Evolutionary conservation across 1,140 invertebrate genomes (phyloP), one percentile per base, ranked within the genome.

Genomic region (Formica selysi): DNA sequence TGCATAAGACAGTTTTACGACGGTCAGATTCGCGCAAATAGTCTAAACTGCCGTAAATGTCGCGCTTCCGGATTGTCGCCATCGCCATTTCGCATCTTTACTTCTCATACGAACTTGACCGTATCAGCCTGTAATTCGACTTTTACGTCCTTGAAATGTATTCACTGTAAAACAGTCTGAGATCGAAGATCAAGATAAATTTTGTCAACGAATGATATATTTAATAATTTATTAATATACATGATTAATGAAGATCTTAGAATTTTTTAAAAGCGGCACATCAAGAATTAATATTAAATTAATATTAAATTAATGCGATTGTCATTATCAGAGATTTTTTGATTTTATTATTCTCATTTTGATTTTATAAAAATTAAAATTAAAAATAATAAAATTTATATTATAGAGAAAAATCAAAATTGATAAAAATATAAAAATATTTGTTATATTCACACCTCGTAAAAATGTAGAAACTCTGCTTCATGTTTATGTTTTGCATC

Each of bases 1-100:
- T 80, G 67, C 73, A 76, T 85, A 86, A 88, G 83, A 48, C 70
- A 76, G 29, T 76, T 91, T 91, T 91, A 88, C 85, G 88, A 86
- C 73, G 64, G 78, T 73, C 29, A 79, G 86, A 91, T 89, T 89
- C 85, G 59, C 38, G 16, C 59, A 29, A 61, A 61, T 61, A 61
- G 67, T 88, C 32, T 19, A 61, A n/a, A 57, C n/a, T 68, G 51
- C 11, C 61, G 38, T 76, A 74, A 86, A 83, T 83, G 48, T 70
- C 61, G 41, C 41, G 8, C 68, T 64, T 48, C 29, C 67, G 22
- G n/a, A 11, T 29, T 86, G 19, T 44, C 22, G 11, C 29, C 51
- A 22, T 51, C 41, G 11, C 51, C 29, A 7, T 48, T 76, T 67
- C 51, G 29, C n/a, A 10, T 22, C 22, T 54, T 41, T 36, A n/a